A percentile compares a stretch with the other conserved stretches of the same genome.
Conservation (phyloP, 2,797 vertebrate species). For the Oreochromis mossambicus region DNA sequence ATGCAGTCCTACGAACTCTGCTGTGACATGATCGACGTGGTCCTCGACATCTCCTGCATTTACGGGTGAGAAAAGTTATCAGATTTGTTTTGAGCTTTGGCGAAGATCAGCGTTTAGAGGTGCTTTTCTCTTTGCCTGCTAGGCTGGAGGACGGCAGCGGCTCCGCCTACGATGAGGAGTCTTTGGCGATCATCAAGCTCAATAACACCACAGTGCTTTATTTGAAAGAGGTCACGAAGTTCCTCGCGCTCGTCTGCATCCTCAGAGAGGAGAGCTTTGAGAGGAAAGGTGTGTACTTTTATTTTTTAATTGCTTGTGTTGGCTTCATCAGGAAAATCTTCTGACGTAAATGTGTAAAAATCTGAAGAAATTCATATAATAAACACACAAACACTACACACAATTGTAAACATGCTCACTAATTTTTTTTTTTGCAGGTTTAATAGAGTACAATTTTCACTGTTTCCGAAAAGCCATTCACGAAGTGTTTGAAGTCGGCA, state of each 20-base stretch:
- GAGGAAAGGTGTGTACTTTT: constrained; percentile 85
- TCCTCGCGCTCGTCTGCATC: constrained; percentile 97
- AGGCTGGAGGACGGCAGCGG: constrained; percentile 96
- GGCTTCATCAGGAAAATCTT: background rate
- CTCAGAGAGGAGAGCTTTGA: constrained; percentile 99
- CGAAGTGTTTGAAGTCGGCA: constrained; percentile 90
- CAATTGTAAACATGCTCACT: background rate
- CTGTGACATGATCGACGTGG: constrained; percentile 99
- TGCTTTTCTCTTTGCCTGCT: background rate
- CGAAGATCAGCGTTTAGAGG: background rate
- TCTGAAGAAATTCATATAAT: background rate
- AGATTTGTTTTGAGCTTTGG: background rate
- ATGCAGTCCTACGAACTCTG: constrained; percentile 99
- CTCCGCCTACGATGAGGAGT: constrained; percentile 98
- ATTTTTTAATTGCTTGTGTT: background rate
- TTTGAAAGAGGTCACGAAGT: constrained; percentile 99
- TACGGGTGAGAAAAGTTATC: constrained; percentile 85
- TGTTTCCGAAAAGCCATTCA: constrained; percentile 96
- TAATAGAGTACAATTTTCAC: constrained; percentile 97
- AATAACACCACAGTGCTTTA: constrained; percentile 99
- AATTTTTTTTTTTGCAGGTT: constrained; percentile 70
- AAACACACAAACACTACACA: accelerated
- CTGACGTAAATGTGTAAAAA: background rate
- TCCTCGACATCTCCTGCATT: constrained; percentile 98
- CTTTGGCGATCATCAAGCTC: constrained; percentile 99